Evolutionary conservation across 2,113 vertebrate genomes (phyloP), one percentile per base, ranked within the genome.

Genomic region (Malurus alboscapulatus): DNA sequence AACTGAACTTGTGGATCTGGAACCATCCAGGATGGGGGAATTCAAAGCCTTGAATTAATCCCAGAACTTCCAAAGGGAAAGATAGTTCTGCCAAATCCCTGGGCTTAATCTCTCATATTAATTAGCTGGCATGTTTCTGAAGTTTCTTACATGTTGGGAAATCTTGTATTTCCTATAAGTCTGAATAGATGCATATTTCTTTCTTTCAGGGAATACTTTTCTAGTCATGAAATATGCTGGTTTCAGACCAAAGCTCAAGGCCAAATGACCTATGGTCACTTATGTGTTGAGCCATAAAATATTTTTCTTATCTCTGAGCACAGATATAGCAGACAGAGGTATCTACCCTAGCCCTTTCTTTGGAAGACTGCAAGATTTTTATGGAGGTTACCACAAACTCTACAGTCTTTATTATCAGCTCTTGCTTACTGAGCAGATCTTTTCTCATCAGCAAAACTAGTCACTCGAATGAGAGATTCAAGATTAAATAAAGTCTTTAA

Each of bases 291-390:
- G 42, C 45, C 48, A 48, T 30, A 71, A 84, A 82, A 48, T 71
- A 59, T 42, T 75, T 72, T 79, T 65, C 69, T 88, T 95, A 92
- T 89, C 87, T 94, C 48, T 72, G 17, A 78, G 74, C 45, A 82
- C 74, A 92, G 87, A 59, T 53, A 59, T 6, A 5, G 25, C 45
- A 91, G n/a, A 78, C 61, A 40, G 3, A 54, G 25, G 24, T 73
- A 66, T 50, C 42, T 27, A 38, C n/a, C 10, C 67, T 65, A 93
- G 51, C 6, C 40, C 12, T 45, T 72, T 62, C 62, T 55, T 42
- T 73, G 72, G 26, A 82, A 87, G 36, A 66, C 22, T 61, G 30
- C 8, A 79, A n/a, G 4, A 25, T 42, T 71, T 89, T 59, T 54
- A n/a, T 54, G 50, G 45, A 84, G 14, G 32, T 71, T 92, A n/a